Conservation (phyloP, 2,888 invertebrate genomes). For the Ellobium chinense region DNA sequence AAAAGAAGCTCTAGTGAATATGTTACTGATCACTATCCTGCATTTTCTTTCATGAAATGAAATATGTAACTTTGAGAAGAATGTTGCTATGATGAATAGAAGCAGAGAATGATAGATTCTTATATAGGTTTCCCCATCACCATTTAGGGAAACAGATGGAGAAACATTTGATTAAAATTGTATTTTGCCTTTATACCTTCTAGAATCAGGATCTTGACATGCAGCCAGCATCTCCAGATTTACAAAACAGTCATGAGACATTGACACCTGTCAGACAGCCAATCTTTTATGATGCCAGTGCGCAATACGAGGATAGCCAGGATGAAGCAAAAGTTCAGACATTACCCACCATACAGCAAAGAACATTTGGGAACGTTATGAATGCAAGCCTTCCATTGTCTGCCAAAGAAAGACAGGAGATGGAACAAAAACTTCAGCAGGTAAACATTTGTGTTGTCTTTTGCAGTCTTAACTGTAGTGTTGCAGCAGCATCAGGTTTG, state of each 20-base stretch:
- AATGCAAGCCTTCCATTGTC: slow-evolving; percentile 43
- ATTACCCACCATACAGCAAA: slow-evolving; percentile 59
- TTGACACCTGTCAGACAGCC: slow-evolving; percentile 5
- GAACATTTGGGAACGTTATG: slow-evolving; percentile 60
- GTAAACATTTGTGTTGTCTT: too few species aligned
- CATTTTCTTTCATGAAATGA: too few species aligned
- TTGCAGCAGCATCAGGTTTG: too few species aligned
- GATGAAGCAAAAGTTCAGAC: slow-evolving; percentile 45
- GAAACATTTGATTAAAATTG: too few species aligned
- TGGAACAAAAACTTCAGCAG: slow-evolving; percentile 61
- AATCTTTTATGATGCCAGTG: slow-evolving; percentile 2
- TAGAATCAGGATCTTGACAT: slow-evolving; percentile 5
- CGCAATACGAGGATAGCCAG: slow-evolving; percentile 37
- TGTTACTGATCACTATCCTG: too few species aligned
- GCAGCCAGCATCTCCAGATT: neutral
- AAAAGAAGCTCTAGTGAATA: too few species aligned
- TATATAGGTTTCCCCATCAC: too few species aligned
- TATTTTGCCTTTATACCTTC: neutral
- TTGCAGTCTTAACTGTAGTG: too few species aligned
- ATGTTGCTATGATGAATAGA: too few species aligned
- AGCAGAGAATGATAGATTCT: too few species aligned
- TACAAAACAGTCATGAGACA: neutral
- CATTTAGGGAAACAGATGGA: too few species aligned
- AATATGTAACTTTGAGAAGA: too few species aligned
- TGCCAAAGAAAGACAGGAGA: slow-evolving; percentile 50